Evolutionary conservation across 2,113 vertebrate species (phyloP).

Genomic region (Chaenocephalus aceratus): DNA sequence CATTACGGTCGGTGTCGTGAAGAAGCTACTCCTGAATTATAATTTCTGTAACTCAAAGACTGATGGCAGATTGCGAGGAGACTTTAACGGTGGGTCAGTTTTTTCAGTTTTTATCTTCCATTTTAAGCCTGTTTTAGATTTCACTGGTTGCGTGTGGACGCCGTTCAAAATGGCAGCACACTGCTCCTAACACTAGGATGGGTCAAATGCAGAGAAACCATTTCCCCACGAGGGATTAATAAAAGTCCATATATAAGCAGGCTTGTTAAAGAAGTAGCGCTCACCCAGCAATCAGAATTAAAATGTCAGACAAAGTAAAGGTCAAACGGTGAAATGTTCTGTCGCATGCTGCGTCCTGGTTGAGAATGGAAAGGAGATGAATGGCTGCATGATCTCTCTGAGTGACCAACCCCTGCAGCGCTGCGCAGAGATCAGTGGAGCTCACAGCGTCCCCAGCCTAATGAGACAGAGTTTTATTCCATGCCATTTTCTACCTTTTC

Average conservation of each 20-base stretch:
- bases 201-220: no score
- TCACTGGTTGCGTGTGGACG: not conserved
- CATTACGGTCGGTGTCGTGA: conserved; percentile 30
- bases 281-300: not conserved
- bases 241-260: not conserved
- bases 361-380: conserved; percentile 4
- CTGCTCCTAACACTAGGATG: no score
- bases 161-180: no score
- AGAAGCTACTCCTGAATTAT: conserved; percentile 46
- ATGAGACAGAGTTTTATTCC: no score
- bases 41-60: conserved; percentile 49
- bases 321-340: conserved; percentile 35
- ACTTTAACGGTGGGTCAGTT: conserved; percentile 8
- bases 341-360: not conserved
- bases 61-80: conserved; percentile 21
- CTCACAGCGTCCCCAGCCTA: not conserved
- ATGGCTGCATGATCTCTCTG: not conserved
- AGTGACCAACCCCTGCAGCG: not conserved
- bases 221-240: no score
- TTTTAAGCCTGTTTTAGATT: conserved; percentile 1
- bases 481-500: no score
- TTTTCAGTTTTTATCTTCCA: not conserved
- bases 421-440: not conserved
- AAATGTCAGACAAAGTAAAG: conserved; percentile 50
- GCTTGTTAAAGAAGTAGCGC: conserved; percentile 12